phyloP scores from a whole-genome alignment of 2,113 vertebrate genomes.

The Tragelaphus scriptus region DNA sequence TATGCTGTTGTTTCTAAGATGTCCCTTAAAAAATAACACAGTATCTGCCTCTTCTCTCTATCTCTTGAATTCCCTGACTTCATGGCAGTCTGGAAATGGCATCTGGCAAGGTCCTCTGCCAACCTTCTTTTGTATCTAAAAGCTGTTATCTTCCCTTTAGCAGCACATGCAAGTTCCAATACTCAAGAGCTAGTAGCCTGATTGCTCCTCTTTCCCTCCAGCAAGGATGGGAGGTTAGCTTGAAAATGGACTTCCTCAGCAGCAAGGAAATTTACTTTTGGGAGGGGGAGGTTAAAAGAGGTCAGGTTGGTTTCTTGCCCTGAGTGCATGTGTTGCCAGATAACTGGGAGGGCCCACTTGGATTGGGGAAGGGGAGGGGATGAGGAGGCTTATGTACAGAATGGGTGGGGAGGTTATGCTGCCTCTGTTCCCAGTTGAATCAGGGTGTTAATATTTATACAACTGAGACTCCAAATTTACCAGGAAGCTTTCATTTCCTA shows the following conservation, averaged over 20 bases:
- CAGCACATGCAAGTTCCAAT: neutral
- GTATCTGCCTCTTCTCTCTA: neutral
- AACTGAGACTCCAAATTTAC: slow-evolving; percentile 41
- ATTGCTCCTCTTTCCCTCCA: neutral
- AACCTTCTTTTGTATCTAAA: neutral
- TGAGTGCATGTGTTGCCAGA: slow-evolving; percentile 46
- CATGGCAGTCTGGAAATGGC: neutral
- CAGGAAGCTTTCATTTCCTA: slow-evolving; percentile 54
- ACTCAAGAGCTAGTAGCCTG: neutral
- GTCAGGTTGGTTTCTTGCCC: slow-evolving; percentile 50
- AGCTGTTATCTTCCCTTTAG: neutral
- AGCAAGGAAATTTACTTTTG: slow-evolving; percentile 44
- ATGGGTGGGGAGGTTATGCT: slow-evolving; percentile 36
- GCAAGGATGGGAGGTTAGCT: neutral
- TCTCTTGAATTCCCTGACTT: neutral
- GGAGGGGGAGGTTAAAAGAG: slow-evolving; percentile 48
- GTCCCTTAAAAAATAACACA: neutral
- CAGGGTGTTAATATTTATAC: slow-evolving; percentile 59
- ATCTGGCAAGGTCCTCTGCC: neutral
- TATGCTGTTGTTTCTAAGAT: neutral
- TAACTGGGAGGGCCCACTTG: slow-evolving; percentile 37
- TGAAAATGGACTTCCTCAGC: slow-evolving; percentile 11
- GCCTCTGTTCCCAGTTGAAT: slow-evolving; percentile 40
- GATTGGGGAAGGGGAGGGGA: neutral
- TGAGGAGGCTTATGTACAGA: slow-evolving; percentile 44